Base-by-base conservation (phyloP, 1,140 invertebrate genomes). In the Microvelia longipes region DNA sequence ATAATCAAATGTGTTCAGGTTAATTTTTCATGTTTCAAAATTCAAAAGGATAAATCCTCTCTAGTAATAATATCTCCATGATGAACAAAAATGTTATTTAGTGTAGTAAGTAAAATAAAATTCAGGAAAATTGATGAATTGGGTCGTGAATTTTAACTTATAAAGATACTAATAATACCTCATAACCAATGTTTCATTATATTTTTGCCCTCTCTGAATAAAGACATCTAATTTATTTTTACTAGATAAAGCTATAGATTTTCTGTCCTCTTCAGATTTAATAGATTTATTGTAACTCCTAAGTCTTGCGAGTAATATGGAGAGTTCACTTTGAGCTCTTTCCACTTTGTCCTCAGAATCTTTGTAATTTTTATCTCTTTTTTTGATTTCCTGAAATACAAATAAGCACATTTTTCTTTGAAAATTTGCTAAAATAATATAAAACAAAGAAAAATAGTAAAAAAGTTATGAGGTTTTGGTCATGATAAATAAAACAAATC, bases 211-310 rank as follows among this genome's bases (percentile, higher is more conserved):
- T 50, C 35, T 50, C 35, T 50, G 35, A 5, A 50, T 50, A 5
- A 50, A 19, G 19, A 50, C 19, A 19, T 50, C 35, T 11, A 50
- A 19, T 50, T 50, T 50, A 50, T 50, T 50, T 19, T 50, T 50
- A 50, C 35, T 50, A 19, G 35, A 50, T 25, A 14, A 25, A 64
- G 24, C 5, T 25, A 13, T 64, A 2, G 24, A 13, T 64, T 26
- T 64, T 25, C 5, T 24, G 24, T 24, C 62, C 24, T 25, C 11
- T 25, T 64, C 62, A 19, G 5, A 19, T 25, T 25, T 64, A 25
- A 64, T 11, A 64, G 62, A 64, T 25, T 64, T 64, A 25, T 64
- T 64, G 24, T 64, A 64, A 26, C 62, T 64, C 62, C 62, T 15
- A 5, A 64, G 5, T 64, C 62, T 64, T 25, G 62, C 24, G 5